phyloP scores from a whole-genome alignment of 30 jellyfish, hydroid and myxozoan species.

The Aurelia aurita complex sp. Pacific region DNA sequence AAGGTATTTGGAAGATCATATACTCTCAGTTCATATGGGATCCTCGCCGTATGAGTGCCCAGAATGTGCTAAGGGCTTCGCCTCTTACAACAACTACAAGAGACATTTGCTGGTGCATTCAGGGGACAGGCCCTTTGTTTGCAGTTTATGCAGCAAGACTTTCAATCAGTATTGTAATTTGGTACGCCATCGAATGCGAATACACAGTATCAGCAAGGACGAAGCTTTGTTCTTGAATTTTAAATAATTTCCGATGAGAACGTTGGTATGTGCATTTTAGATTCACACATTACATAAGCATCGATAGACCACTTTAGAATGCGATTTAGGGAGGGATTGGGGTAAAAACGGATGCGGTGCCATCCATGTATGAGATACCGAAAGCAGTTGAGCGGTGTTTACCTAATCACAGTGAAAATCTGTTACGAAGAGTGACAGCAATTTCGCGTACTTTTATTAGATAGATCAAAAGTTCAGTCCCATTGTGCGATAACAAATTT shows the following conservation, averaged over 20 bases:
- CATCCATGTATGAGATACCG: no score
- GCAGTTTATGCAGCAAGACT: constrained; percentile 41
- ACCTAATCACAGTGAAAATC: no score
- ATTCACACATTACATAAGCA: constrained; percentile 30
- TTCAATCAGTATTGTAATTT: constrained; percentile 65
- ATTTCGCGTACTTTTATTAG: no score
- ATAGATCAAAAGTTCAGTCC: no score
- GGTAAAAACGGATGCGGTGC: no score
- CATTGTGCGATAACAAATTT: no score
- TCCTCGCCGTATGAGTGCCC: constrained; percentile 70
- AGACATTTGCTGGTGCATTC: constrained; percentile 59
- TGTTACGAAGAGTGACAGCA: no score
- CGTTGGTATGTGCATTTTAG: constrained; percentile 26
- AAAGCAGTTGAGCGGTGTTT: no score
- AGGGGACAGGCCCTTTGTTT: constrained; percentile 64
- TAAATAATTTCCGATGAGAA: not conserved
- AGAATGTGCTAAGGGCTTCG: constrained; percentile 66
- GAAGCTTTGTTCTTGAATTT: constrained; percentile 37
- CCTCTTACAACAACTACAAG: constrained; percentile 66
- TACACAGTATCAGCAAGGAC: constrained; percentile 42
- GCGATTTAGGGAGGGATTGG: no score
- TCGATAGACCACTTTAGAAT: no score
- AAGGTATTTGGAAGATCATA: constrained; percentile 66
- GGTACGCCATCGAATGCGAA: constrained; percentile 57
- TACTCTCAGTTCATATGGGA: constrained; percentile 69